Percentiles rank a stretch among this genome's conserved stretches.
phyloP scores from a whole-genome alignment of 2,797 vertebrate species.

The Pseudochirops cupreus region DNA sequence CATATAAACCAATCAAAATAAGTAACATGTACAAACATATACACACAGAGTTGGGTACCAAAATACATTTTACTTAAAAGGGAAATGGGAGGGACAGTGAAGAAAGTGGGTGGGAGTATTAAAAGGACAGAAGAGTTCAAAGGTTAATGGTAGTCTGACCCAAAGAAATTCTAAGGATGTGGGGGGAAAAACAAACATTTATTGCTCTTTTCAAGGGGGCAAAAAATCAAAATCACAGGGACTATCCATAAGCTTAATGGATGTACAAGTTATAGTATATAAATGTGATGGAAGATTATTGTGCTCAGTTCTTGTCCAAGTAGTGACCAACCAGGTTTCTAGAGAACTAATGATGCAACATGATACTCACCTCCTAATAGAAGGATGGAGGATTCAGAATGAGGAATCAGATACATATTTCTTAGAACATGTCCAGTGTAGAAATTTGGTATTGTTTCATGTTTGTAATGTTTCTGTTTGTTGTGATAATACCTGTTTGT shows the following conservation, averaged over 20 bases:
- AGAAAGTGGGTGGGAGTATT: neutral
- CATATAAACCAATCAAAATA: neutral
- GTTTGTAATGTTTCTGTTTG: neutral
- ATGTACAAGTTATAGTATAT: neutral
- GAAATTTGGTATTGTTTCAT: neutral
- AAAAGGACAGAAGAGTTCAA: neutral
- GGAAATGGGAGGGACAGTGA: neutral
- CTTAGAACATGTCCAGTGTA: neutral
- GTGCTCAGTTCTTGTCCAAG: neutral
- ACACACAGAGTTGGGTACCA: neutral
- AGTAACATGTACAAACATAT: neutral
- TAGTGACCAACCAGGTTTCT: neutral
- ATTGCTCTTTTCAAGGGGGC: neutral
- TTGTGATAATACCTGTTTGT: neutral
- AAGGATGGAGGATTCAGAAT: neutral
- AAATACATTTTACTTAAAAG: neutral
- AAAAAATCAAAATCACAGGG: neutral
- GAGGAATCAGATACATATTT: neutral
- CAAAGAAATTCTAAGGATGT: no score
- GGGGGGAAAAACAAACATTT: neutral
- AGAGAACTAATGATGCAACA: neutral
- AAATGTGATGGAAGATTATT: neutral
- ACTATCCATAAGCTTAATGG: neutral
- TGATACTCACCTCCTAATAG: neutral
- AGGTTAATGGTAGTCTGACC: neutral